Base-by-base conservation (phyloP, 1,140 invertebrate genomes). In the Drosophila virilis region DNA sequence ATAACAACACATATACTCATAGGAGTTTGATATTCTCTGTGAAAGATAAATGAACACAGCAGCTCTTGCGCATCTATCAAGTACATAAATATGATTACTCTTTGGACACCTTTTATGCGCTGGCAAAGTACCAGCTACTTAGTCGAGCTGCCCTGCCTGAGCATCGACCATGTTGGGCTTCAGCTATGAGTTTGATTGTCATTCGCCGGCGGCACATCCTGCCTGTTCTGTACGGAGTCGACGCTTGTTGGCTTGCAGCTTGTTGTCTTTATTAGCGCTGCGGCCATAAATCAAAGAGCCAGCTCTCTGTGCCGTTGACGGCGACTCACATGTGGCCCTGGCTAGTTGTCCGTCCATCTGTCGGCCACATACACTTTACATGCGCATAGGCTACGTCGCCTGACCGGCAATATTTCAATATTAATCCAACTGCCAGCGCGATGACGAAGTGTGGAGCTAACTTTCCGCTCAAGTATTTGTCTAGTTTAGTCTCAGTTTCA, bases 381-480 rank as follows among this genome's bases (percentile, higher is more conserved):
- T 84, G 81, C 69, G 62, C 81, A 65, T 80, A 80, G 77, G 62
- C 77, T 43, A 67, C 68, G 72, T 77, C 70, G 71, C 72, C 74
- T 64, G 75, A 33, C 54, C 74, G 61, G 84, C 77, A 90, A 89
- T 89, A 90, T 89, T 89, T 89, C 84, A 89, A 89, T 90, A 89
- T 89, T 89, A 89, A 89, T 90, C 84, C 84, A 89, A 78, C 85
- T 89, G 84, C 80, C 84, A 89, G 62, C 80, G 80, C 84, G 80
- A 89, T 84, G 84, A 90, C 84, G 84, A 89, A 90, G 85, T 89
- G 84, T 84, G 71, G 45, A 60, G 85, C 80, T 71, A 68, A 84
- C 77, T 89, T 80, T 84, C 74, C 77, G 79, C 69, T 85, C 74
- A 67, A 66, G 57, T 86, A 86, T 88, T 88, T 83, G 77, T 86